Evolutionary conservation across 2,888 invertebrate species (phyloP).

Genomic region (Eilema sororculum): DNA sequence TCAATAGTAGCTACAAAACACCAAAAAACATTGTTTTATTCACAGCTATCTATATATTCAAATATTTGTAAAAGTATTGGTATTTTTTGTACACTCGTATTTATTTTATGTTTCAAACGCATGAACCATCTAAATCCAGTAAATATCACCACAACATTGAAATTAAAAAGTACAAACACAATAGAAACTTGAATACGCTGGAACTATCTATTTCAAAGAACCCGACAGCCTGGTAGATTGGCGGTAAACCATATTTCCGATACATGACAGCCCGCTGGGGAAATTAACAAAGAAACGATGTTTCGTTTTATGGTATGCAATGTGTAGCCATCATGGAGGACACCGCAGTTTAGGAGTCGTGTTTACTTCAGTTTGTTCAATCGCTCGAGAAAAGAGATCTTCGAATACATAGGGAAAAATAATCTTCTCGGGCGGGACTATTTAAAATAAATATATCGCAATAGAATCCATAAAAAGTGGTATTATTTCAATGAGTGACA

Average conservation of each 20-base stretch:
- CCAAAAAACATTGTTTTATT: too few relatives aligned
- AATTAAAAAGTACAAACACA: background rate
- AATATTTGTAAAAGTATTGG: too few relatives aligned
- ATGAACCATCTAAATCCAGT: background rate
- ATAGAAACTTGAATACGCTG: background rate
- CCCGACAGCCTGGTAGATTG: slow-evolving; percentile 6
- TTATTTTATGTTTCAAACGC: too few relatives aligned
- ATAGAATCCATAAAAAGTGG: too few relatives aligned
- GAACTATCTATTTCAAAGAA: slow-evolving; percentile 10
- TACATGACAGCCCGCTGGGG: slow-evolving; percentile 44
- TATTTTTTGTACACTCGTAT: too few relatives aligned
- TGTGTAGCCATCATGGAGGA: background rate
- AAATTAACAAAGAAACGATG: slow-evolving; percentile 44
- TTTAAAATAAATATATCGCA: too few relatives aligned
- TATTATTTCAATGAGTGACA: too few relatives aligned
- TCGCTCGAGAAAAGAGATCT: too few relatives aligned
- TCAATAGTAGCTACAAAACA: too few relatives aligned
- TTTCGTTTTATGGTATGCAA: slow-evolving; percentile 16
- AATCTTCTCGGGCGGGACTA: too few relatives aligned
- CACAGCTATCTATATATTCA: too few relatives aligned
- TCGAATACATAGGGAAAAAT: too few relatives aligned
- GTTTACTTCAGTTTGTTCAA: background rate
- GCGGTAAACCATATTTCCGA: slow-evolving; percentile 24
- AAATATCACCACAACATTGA: background rate
- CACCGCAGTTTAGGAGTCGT: background rate